Percentiles rank a stretch among this genome's conserved stretches.
Conservation (phyloP, 2,797 vertebrate genomes). For the Florisuga fusca region DNA sequence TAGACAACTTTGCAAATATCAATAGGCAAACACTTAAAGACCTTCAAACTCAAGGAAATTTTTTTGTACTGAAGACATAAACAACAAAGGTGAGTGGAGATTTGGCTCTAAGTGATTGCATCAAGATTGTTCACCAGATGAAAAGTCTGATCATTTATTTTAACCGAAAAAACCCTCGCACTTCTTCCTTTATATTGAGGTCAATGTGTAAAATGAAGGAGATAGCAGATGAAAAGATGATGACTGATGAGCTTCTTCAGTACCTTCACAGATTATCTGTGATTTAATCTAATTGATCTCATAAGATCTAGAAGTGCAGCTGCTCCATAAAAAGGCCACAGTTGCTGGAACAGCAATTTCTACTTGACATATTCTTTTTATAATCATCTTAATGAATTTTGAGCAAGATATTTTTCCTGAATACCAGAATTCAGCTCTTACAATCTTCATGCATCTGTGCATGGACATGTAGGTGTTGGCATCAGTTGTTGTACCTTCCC, state of each 20-base stretch:
- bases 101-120: neutral
- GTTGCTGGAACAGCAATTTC: neutral
- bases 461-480: neutral
- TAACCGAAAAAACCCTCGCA: neutral
- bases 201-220: neutral
- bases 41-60: neutral
- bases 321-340: neutral
- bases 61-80: neutral
- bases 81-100: neutral
- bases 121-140: neutral
- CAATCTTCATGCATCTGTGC: conserved; percentile 3
- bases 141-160: neutral
- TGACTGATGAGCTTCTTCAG: neutral
- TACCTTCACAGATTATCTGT: neutral
- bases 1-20: neutral
- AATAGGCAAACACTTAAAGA: neutral
- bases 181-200: neutral
- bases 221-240: neutral
- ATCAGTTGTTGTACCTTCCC: conserved; percentile 1
- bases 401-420: neutral
- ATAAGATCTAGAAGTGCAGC: neutral
- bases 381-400: neutral
- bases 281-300: neutral
- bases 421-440: neutral
- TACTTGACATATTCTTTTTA: neutral